A percentile compares a stretch with the other conserved stretches of the same genome.
Conservation (phyloP, 2,113 vertebrate genomes). For the Syrrhaptes paradoxus region DNA sequence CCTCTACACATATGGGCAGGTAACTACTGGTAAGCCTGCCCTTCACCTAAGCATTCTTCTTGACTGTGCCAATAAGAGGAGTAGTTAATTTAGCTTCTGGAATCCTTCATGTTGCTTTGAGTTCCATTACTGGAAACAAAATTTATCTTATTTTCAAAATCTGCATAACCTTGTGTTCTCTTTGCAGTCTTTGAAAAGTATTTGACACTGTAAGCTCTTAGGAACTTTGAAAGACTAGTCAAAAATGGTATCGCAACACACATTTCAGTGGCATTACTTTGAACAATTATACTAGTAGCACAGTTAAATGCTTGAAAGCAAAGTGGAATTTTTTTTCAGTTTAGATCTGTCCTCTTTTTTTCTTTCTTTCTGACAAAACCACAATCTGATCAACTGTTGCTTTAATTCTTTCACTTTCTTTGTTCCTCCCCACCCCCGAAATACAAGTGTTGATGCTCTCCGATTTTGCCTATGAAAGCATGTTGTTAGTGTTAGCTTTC, state of each 20-base stretch:
- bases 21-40: background rate
- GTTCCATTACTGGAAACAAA: background rate
- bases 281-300: background rate
- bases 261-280: background rate
- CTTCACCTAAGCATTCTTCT: background rate
- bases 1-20: background rate
- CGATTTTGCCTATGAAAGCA: background rate
- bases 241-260: background rate
- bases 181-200: background rate
- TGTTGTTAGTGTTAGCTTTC: background rate
- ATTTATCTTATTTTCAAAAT: background rate
- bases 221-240: background rate
- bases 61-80: background rate
- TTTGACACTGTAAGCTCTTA: background rate
- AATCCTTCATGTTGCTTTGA: background rate
- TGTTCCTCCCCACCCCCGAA: background rate
- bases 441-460: background rate
- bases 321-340: background rate
- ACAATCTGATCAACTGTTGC: background rate
- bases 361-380: background rate
- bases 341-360: background rate
- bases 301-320: background rate
- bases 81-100: background rate
- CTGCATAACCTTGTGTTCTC: background rate
- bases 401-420: background rate